Evolutionary conservation across 2,113 vertebrate species (phyloP), one percentile per base, ranked within the genome.

Genomic region (Rana temporaria): DNA sequence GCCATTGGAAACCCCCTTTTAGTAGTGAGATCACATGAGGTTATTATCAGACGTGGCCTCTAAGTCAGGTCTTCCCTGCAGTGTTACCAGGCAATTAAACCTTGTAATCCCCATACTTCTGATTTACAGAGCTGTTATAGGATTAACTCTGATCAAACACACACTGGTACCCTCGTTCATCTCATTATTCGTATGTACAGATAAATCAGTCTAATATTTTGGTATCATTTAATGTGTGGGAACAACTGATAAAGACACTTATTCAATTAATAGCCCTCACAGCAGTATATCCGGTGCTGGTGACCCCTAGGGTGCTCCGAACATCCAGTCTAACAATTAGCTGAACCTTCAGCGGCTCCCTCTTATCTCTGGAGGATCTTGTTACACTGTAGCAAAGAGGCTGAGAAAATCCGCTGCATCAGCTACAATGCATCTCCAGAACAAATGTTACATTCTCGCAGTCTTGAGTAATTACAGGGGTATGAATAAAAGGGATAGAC

Each of bases 11-110:
- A 0, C 5, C 5, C 34, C 34, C 34, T 6, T 38, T 38, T 6
- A 48, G 42, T 8, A 12, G 12, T 48, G 8, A 26, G 62, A 78
- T 78, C 11, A 24, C 20, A 26, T 56, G 24, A 68, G 64, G 48
- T 68, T 80, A 6, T 68, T 80, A 6, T 34, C 30, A 79, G 77
- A 79, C 78, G 19, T 69, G 53, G 18, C 78, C 22, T 3, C 18
- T 14, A 38, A 20, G 65, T 62, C 20, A 62, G 78, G n/a, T 62
- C 19, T 26, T 22, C 19, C 22, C 24, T 38, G 3, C 65, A 42
- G 78, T 42, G 69, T 79, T 80, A 79, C n/a, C 20, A 62, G 65
- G 56, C 56, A 62, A 80, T 79, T 52, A 80, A 80, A 70, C 32
- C 78, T 24, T 70, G 24, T 80, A 80, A 80, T 69, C 67, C 67